These are phyloP conservation scores for Poecilia wingei DNA, from an alignment of 2,797 vertebrate genomes.

Conservation along the genomic window DNA sequence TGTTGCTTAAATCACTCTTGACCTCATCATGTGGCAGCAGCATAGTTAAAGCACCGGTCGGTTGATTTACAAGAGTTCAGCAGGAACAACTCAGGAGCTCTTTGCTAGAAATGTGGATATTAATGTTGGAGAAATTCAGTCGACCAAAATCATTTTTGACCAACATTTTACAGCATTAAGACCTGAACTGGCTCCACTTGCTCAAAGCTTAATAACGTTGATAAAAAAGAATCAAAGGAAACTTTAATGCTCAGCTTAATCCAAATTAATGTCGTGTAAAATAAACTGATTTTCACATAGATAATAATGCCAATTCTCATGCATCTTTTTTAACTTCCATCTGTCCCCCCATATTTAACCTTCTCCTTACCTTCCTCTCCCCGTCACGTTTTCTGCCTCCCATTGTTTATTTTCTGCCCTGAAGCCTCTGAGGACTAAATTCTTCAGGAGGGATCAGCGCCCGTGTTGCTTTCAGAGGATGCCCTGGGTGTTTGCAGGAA, in stretches of 20 bases:
- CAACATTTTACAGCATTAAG: no score
- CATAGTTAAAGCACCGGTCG: neutral
- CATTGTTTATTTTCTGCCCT: slow-evolving; percentile 65
- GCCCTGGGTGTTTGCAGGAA: slow-evolving; percentile 59
- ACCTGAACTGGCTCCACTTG: slow-evolving; percentile 3
- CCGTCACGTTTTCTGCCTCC: slow-evolving; percentile 52
- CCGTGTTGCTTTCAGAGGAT: slow-evolving; percentile 55
- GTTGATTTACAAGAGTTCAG: slow-evolving; percentile 3
- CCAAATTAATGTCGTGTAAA: slow-evolving; percentile 13
- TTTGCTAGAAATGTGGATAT: neutral
- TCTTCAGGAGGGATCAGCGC: slow-evolving; percentile 55
- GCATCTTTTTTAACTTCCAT: slow-evolving; percentile 9
- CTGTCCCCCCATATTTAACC: slow-evolving; percentile 18
- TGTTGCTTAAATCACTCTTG: slow-evolving; percentile 23
- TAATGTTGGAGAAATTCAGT: neutral
- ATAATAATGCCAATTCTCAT: slow-evolving; percentile 16
- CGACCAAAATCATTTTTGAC: neutral
- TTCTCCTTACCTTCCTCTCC: slow-evolving; percentile 35
- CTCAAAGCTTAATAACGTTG: slow-evolving; percentile 16
- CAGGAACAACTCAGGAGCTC: neutral
- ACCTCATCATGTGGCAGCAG: slow-evolving; percentile 15
- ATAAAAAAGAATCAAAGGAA: slow-evolving; percentile 30
- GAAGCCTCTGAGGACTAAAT: slow-evolving; percentile 68
- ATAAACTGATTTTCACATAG: neutral
- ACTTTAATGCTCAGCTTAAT: slow-evolving; percentile 35